Conservation (phyloP, 2,113 vertebrate genomes). For the Chiloscyllium plagiosum region DNA sequence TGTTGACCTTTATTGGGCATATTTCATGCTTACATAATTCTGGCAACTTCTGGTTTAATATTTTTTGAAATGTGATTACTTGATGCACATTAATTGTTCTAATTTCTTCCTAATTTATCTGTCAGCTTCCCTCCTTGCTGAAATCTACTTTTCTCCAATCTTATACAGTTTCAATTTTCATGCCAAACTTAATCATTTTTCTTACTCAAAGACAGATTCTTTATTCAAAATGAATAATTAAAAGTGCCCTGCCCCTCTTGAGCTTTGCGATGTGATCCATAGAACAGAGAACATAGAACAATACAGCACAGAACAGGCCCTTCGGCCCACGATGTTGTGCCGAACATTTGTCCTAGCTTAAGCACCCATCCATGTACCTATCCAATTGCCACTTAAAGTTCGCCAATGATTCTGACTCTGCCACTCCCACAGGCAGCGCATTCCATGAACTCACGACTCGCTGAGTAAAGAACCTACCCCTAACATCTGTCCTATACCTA, state of each 20-base stretch:
- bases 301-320: too few relatives aligned
- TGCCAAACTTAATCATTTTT: neutral
- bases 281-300: too few relatives aligned
- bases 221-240: neutral
- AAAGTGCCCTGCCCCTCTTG: neutral
- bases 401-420: too few relatives aligned
- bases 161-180: neutral
- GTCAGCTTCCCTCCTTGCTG: neutral
- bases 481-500: too few relatives aligned
- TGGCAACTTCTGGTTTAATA: neutral
- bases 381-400: too few relatives aligned
- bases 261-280: neutral
- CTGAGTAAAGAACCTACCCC: too few relatives aligned
- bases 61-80: neutral
- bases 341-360: too few relatives aligned
- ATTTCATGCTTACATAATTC: neutral
- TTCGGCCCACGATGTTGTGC: too few relatives aligned
- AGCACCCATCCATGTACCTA: too few relatives aligned
- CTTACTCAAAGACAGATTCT: neutral
- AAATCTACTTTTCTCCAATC: neutral
- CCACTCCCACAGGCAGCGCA: too few relatives aligned
- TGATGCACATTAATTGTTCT: neutral
- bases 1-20: neutral
- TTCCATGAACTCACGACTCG: too few relatives aligned
- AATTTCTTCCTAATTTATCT: neutral